Evolutionary conservation across 2,797 vertebrate species (phyloP).

Genomic region (Semaprochilodus insignis): DNA sequence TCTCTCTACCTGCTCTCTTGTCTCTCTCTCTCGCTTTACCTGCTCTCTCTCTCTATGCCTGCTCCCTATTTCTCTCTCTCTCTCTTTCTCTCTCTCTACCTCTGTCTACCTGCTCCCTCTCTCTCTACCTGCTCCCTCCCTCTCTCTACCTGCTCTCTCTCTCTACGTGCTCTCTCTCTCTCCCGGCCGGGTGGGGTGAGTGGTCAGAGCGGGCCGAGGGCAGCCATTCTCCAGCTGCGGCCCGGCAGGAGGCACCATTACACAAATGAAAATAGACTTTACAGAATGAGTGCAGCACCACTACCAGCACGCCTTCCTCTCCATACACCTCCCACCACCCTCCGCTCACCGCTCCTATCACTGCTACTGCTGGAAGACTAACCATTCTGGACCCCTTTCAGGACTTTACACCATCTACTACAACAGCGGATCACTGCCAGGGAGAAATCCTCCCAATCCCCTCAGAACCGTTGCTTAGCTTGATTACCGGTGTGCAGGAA

Average conservation of each 20-base stretch:
- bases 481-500: too few species aligned
- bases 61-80: not conserved
- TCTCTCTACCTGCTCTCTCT: too few species aligned
- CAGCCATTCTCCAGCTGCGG: not conserved
- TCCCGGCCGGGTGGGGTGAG: not conserved
- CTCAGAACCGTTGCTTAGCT: too few species aligned
- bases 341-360: not conserved
- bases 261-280: conserved; percentile 52
- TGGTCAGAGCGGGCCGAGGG: not conserved
- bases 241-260: conserved; percentile 45
- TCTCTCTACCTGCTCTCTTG: not conserved
- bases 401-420: too few species aligned
- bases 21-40: not conserved
- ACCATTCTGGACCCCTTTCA: not conserved
- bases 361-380: not conserved
- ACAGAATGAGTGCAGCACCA: not conserved
- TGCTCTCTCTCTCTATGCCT: not conserved
- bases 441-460: too few species aligned
- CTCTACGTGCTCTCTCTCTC: not conserved
- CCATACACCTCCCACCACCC: not conserved
- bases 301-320: not conserved
- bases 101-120: not conserved
- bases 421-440: too few species aligned
- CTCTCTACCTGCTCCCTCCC: too few species aligned
- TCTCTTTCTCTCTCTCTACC: not conserved